phyloP scores from a whole-genome alignment of 1,140 invertebrate species.

The Callitettix versicolor region DNA sequence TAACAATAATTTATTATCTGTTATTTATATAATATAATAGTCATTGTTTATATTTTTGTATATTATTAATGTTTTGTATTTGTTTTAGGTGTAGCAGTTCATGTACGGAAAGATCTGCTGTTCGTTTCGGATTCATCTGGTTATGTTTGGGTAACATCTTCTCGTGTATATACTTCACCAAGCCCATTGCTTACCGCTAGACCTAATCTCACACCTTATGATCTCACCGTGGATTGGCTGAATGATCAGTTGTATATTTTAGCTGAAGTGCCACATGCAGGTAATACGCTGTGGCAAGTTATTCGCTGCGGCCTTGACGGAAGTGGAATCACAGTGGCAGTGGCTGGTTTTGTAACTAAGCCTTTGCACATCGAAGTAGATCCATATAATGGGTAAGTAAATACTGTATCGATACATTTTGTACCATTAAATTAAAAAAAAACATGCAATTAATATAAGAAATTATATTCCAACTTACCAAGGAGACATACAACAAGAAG shows the following conservation, averaged over 20 bases:
- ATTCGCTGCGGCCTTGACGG: slow-evolving; percentile 62
- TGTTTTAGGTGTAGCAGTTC: slow-evolving; percentile 58
- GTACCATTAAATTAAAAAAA: too few species aligned
- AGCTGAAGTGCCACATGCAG: slow-evolving; percentile 44
- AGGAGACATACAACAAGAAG: too few species aligned
- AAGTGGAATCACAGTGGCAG: slow-evolving; percentile 49
- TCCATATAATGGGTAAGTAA: slow-evolving; percentile 73
- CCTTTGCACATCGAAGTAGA: slow-evolving; percentile 77
- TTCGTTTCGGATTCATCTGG: slow-evolving; percentile 63
- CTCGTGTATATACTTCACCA: slow-evolving; percentile 29
- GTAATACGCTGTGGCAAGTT: slow-evolving; percentile 53
- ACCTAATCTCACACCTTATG: slow-evolving; percentile 41
- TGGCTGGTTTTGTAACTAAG: slow-evolving; percentile 49
- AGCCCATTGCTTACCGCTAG: slow-evolving; percentile 23
- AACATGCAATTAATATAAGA: too few species aligned
- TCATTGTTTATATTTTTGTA: too few species aligned
- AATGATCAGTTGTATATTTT: slow-evolving; percentile 71
- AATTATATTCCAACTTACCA: too few species aligned
- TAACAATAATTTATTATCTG: too few species aligned
- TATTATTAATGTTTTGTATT: too few species aligned
- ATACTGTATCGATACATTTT: slow-evolving; percentile 2
- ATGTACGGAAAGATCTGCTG: slow-evolving; percentile 53
- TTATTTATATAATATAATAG: too few species aligned
- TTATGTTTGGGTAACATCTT: slow-evolving; percentile 42
- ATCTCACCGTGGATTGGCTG: slow-evolving; percentile 78